Evolutionary conservation across 2,113 vertebrate genomes (phyloP).

Genomic region (Phylloscopus trochilus): DNA sequence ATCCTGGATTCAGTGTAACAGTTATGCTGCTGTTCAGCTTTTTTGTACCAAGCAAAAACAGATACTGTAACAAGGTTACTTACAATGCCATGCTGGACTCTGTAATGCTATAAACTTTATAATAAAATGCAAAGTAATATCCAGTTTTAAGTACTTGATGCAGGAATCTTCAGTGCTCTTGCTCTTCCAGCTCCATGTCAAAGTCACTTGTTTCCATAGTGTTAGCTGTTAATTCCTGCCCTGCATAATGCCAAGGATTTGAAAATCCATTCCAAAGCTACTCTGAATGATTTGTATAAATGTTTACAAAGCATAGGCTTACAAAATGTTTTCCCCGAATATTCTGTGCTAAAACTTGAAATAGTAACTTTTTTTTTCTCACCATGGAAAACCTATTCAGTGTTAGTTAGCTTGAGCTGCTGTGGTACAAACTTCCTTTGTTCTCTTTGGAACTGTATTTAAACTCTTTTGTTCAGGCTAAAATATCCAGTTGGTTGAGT

Average conservation of each 20-base stretch:
- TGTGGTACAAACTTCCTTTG: not conserved
- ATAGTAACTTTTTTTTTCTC: not conserved
- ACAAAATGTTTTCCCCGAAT: not conserved
- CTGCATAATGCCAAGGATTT: not conserved
- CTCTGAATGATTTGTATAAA: not conserved
- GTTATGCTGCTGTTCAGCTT: not conserved
- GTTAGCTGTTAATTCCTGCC: not conserved
- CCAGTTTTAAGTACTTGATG: conserved; percentile 9
- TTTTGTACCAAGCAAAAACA: not conserved
- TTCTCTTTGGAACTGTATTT: not conserved
- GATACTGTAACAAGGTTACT: conserved; percentile 1
- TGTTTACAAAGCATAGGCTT: conserved; percentile 27
- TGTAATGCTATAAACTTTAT: conserved; percentile 22
- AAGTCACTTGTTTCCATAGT: conserved; percentile 3
- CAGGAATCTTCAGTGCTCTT: not conserved
- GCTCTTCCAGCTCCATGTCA: not conserved
- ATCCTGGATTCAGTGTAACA: not conserved
- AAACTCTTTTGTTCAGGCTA: not conserved
- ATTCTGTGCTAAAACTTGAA: not conserved
- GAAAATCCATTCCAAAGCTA: conserved; percentile 1
- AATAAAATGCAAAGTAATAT: conserved; percentile 30
- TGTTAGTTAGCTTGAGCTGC: conserved; percentile 16
- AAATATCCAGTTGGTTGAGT: not conserved
- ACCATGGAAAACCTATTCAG: not conserved
- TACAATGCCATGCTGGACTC: not conserved